phyloP scores from a whole-genome alignment of 1,140 invertebrate genomes.

The Caligus rogercresseyi region DNA sequence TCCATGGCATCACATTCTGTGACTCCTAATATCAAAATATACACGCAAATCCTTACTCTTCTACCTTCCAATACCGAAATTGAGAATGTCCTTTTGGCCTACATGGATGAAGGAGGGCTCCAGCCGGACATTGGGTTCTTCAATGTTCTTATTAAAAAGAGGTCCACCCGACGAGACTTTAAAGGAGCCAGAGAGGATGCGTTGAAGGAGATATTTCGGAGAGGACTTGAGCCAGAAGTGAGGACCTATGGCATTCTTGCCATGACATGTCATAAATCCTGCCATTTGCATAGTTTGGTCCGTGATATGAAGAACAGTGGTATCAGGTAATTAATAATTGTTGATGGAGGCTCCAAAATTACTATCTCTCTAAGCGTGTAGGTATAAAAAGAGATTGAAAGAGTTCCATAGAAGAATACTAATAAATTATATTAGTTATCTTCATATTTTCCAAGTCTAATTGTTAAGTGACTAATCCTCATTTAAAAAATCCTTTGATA shows the following conservation, averaged over 20 bases:
- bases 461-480: too few species aligned
- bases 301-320: not conserved
- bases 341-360: too few species aligned
- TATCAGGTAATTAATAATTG: too few species aligned
- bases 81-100: not conserved
- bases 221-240: not conserved
- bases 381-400: too few species aligned
- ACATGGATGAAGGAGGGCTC: not conserved
- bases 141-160: slow-evolving; percentile 7
- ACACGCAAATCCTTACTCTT: not conserved
- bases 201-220: not conserved
- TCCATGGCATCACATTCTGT: not conserved
- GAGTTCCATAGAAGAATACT: too few species aligned
- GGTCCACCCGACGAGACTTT: not conserved
- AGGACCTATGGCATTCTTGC: not conserved
- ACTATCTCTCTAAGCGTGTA: too few species aligned
- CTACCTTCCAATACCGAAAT: not conserved
- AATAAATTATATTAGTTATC: too few species aligned
- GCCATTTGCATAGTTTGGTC: not conserved
- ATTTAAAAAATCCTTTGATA: too few species aligned
- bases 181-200: not conserved
- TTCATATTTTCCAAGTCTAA: too few species aligned
- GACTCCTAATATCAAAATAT: not conserved
- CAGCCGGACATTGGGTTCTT: slow-evolving; percentile 13
- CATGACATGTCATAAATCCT: not conserved